Evolutionary conservation across 1,140 invertebrate species (phyloP), one percentile per base, ranked within the genome.

Genomic region (Tachypleus tridentatus): DNA sequence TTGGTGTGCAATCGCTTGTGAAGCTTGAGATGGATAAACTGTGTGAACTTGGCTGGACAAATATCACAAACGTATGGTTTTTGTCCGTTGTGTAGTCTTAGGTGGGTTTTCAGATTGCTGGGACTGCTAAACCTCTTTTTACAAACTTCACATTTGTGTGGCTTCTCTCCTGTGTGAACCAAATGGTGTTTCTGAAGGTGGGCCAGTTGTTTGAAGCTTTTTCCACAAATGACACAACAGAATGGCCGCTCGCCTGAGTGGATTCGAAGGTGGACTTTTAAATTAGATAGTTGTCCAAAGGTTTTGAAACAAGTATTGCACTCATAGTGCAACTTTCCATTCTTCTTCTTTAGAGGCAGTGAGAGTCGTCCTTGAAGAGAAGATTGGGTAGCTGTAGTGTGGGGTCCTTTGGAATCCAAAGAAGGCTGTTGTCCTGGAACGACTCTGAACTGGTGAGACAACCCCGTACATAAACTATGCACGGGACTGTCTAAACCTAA

Each of bases 321-420:
- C 78, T 98, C 93, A 77, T 99, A 99, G 73, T 98, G 91, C 88
- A 98, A 98, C 79, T 98, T 98, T 0, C 94, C 94, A 74, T 98
- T 93, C 78, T 94, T 95, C 80, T 97, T 98, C 79, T 93, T 92
- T 60, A 98, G 80, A 0, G 93, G 94, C 77, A 97, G 97, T 1
- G 93, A 93, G 29, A 29, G 29, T 29, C 0, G 2, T 29, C 2
- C 29, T 29, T 29, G 29, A 98, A 0, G 94, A 93, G 59, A 98
- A 80, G 69, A 91, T 89, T 69, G 93, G 83, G 75, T 96, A 94
- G 48, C 94, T 93, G 83, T 84, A 67, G 49, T 48, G 48, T 47
- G 48, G 9, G 52, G 52, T n/a, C 51, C 11, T 51, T 62, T 9
- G 52, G 48, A 47, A n/a, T 52, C 61, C n/a, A 47, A 53, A 56